Base-by-base conservation (phyloP, 2,113 vertebrate genomes). In the Oplegnathus fasciatus region DNA sequence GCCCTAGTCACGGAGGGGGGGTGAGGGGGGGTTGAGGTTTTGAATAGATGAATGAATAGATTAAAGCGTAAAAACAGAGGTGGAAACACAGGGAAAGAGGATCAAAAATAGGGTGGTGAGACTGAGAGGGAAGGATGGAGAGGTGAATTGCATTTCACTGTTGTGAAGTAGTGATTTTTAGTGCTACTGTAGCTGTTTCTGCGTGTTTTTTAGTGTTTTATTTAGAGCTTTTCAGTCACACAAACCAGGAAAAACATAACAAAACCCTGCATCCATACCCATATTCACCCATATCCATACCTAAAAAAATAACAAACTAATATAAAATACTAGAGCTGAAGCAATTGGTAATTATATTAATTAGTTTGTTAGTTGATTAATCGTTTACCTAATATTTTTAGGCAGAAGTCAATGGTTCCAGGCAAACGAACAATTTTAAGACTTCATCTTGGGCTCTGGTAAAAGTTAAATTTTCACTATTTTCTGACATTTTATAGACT, bases 41-140 rank as follows among this genome's bases (percentile, higher is more conserved):
- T 26, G 17, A 74, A 76, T 50, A 70, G 65, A 75, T 78, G 60
- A 70, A 85, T 80, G 55, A 77, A 54, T 20, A 88, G 78, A 84
- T 88, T 85, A 84, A 75, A 54, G 62, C 40, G 9, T 42, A 66
- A 83, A 68, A 76, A 83, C n/a, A 84, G 60, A 60, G 74, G 32
- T 68, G 54, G 46, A 78, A 55, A 84, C 18, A 57, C 32, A 10
- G 72, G 28, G 37, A 68, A 70, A 64, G 55, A 60, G 62, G 64
- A 61, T 58, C 30, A 74, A 26, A 80, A 69, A 74, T 30, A 78
- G 37, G 32, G n/a, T 40, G 65, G 42, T 5, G 26, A 78, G 58
- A 78, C 46, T 34, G 52, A 67, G 70, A 69, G 60, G 55, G 58
- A 46, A 32, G 37, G 34, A 48, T 34, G 32, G 42, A 55, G 48